These are phyloP conservation scores for Nestor notabilis DNA, from an alignment of 2,113 vertebrate genomes.

Conservation along the genomic window DNA sequence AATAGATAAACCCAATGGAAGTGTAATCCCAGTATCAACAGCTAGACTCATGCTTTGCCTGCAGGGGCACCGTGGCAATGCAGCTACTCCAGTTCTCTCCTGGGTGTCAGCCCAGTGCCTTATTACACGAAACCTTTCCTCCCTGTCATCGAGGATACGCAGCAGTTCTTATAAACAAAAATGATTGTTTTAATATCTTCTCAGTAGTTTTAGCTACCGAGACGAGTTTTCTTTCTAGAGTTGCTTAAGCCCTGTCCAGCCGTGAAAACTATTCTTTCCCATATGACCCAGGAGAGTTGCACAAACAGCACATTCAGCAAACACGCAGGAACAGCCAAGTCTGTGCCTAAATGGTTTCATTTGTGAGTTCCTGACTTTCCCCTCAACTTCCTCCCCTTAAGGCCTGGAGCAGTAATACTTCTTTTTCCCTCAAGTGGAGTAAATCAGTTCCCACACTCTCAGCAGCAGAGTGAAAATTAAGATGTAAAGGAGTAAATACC, in stretches of 20 bases:
- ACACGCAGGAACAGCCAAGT: not conserved
- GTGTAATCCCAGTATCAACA: not conserved
- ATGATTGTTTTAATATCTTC: not conserved
- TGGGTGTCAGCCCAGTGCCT: not conserved
- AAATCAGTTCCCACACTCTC: not conserved
- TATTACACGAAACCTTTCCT: not conserved
- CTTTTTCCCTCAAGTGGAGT: not conserved
- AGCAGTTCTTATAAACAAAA: not conserved
- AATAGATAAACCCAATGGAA: not conserved
- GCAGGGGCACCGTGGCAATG: not conserved
- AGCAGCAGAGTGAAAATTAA: constrained; percentile 63
- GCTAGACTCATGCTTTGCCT: not conserved
- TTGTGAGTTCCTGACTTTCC: not conserved
- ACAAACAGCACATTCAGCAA: not conserved
- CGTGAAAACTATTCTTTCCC: not conserved
- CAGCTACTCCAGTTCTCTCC: not conserved
- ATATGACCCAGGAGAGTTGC: not conserved
- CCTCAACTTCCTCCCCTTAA: not conserved
- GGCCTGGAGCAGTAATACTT: not conserved
- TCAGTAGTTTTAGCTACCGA: not conserved
- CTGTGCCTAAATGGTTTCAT: not conserved
- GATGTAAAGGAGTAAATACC: constrained; percentile 67
- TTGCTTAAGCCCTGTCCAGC: not conserved
- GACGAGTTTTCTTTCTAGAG: not conserved
- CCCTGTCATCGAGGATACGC: not conserved